phyloP scores from a whole-genome alignment of 2,888 invertebrate genomes.

The Xylota sylvarum region DNA sequence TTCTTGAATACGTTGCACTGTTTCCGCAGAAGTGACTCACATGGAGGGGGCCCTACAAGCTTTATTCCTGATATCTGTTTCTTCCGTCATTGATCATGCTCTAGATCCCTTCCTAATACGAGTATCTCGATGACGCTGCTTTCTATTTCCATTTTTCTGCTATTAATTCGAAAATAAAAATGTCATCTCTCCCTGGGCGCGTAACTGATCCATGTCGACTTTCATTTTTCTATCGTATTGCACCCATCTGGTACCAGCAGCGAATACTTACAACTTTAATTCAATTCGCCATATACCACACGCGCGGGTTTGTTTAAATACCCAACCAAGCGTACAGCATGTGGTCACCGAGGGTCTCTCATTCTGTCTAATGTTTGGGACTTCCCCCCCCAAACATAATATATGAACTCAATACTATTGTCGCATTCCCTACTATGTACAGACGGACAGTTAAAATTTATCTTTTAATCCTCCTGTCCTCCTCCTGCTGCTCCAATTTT shows the following conservation, averaged over 20 bases:
- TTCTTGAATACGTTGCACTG: too few species aligned
- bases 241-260: slow-evolving; percentile 59
- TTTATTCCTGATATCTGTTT: not conserved
- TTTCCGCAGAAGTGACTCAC: not conserved
- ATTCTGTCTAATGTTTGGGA: slow-evolving; percentile 15
- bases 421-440: slow-evolving; percentile 38
- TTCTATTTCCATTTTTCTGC: slow-evolving; percentile 36
- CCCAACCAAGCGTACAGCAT: slow-evolving; percentile 66
- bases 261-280: slow-evolving; percentile 29
- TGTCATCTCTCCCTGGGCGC: slow-evolving; percentile 62
- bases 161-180: slow-evolving; percentile 31
- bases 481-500: slow-evolving; percentile 15
- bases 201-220: slow-evolving; percentile 68
- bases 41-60: not conserved
- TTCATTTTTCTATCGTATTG: slow-evolving; percentile 62
- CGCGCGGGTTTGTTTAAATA: slow-evolving; percentile 55
- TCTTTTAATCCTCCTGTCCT: slow-evolving; percentile 43
- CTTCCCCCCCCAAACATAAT: not conserved
- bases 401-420: slow-evolving; percentile 5
- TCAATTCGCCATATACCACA: slow-evolving; percentile 47
- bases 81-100: not conserved
- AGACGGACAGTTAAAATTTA: slow-evolving; percentile 56
- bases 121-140: slow-evolving; percentile 25
- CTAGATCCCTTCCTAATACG: slow-evolving; percentile 32
- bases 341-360: slow-evolving; percentile 44